A percentile compares a stretch with the other conserved stretches of the same genome.
phyloP scores from a whole-genome alignment of 2,797 vertebrate genomes.

The Hydrolagus colliei region DNA sequence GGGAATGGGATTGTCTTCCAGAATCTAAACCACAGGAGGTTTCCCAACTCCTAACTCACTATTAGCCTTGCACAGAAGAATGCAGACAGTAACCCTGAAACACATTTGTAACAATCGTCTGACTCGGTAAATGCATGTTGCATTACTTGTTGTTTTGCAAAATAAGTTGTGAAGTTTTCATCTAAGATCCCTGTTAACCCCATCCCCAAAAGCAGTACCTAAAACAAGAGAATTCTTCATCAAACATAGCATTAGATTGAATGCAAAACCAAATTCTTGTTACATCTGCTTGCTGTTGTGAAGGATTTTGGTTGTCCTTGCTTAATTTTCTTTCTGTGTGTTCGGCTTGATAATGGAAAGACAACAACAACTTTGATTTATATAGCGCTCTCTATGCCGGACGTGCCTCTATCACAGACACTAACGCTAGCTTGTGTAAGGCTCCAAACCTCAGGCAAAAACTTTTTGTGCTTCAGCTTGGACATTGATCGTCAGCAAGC shows the following conservation, averaged over 20 bases:
- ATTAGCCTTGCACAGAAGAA: neutral
- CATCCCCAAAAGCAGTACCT: constrained; percentile 59
- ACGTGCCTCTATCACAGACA: too few species aligned
- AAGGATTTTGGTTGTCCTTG: neutral
- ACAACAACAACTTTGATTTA: too few species aligned
- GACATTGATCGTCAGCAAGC: too few species aligned
- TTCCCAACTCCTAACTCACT: neutral
- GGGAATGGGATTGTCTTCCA: constrained; percentile 19
- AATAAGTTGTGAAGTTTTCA: constrained; percentile 49
- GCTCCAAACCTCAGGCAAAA: too few species aligned
- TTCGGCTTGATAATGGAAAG: too few species aligned
- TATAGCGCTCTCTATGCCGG: too few species aligned
- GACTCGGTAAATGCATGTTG: constrained; percentile 72
- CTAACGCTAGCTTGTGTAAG: too few species aligned
- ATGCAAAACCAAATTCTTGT: neutral
- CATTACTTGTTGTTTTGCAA: constrained; percentile 65
- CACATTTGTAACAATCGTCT: constrained; percentile 53
- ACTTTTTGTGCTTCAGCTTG: too few species aligned
- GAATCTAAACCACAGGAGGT: neutral
- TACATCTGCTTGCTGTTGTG: neutral
- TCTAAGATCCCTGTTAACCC: constrained; percentile 33
- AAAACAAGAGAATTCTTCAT: constrained; percentile 57
- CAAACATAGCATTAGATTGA: constrained; percentile 41
- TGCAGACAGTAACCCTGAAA: neutral
- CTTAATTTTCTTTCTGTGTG: neutral